phyloP scores from a whole-genome alignment of 2,888 invertebrate genomes.

The Rhogogaster chlorosoma region DNA sequence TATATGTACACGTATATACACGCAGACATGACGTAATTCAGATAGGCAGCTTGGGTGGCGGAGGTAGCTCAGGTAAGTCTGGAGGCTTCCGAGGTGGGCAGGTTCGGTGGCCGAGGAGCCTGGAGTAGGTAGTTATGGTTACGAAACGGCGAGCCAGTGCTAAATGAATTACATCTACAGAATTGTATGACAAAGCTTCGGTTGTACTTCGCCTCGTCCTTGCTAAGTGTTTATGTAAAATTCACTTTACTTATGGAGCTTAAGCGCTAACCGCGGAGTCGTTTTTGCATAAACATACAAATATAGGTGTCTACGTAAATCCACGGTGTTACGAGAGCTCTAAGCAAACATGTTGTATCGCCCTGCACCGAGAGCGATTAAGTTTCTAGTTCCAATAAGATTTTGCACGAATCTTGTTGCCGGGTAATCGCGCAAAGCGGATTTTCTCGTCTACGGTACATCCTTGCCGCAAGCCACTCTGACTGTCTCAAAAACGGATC shows the following conservation, averaged over 20 bases:
- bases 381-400: not conserved
- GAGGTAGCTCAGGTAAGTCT: constrained; percentile 10
- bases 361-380: not conserved
- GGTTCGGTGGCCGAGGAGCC: constrained; percentile 18
- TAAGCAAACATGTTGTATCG: not conserved
- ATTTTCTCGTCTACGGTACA: not conserved
- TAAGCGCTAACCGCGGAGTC: constrained; percentile 27
- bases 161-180: constrained; percentile 42
- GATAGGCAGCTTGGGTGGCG: constrained; percentile 33
- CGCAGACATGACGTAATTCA: constrained; percentile 9
- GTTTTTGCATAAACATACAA: constrained; percentile 44
- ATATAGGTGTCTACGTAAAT: not conserved
- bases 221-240: constrained; percentile 42
- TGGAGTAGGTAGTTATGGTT: constrained; percentile 16
- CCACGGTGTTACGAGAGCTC: not conserved
- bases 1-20: not conserved
- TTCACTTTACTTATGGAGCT: constrained; percentile 38
- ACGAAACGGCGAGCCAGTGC: constrained; percentile 35
- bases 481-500: not conserved
- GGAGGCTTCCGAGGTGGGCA: constrained; percentile 1
- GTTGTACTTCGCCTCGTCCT: constrained; percentile 29
- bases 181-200: constrained; percentile 33
- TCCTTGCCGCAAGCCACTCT: not conserved
- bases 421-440: not conserved
- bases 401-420: not conserved